Evolutionary conservation across 2,797 vertebrate genomes (phyloP).

Genomic region (Catharus ustulatus): DNA sequence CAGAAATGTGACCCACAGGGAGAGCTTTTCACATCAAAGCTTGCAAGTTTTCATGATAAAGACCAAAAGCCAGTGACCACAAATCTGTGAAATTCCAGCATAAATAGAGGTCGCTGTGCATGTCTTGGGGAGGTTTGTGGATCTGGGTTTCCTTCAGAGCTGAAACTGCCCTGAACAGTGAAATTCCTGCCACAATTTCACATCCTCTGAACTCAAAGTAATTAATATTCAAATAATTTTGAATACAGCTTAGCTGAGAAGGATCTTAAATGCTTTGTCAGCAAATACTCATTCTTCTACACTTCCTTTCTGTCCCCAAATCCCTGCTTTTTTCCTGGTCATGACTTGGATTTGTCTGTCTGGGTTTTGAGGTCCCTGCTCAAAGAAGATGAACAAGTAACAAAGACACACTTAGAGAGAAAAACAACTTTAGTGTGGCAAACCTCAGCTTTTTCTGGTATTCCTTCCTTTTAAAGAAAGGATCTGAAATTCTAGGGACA

Average conservation of each 20-base stretch:
- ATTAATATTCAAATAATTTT: background rate
- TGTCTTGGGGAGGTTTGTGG: background rate
- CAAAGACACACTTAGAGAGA: background rate
- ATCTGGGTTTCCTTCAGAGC: background rate
- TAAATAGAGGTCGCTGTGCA: rapidly evolving
- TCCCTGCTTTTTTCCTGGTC: background rate
- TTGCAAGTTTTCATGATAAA: background rate
- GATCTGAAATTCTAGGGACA: background rate
- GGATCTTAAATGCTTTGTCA: background rate
- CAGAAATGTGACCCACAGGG: background rate
- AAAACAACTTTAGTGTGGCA: background rate
- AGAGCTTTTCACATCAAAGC: background rate
- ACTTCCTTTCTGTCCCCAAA: background rate
- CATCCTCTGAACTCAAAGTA: background rate
- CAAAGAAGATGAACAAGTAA: background rate
- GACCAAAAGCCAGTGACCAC: background rate
- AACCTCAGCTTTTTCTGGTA: background rate
- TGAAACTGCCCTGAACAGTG: background rate
- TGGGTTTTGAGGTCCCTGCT: background rate
- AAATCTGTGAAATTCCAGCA: background rate
- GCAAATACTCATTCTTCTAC: background rate
- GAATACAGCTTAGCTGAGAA: background rate
- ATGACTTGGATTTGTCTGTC: background rate
- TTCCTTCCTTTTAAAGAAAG: background rate
- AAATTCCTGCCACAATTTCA: background rate